phyloP scores from a whole-genome alignment of 2,888 invertebrate genomes.

The Lycaena phlaeas region DNA sequence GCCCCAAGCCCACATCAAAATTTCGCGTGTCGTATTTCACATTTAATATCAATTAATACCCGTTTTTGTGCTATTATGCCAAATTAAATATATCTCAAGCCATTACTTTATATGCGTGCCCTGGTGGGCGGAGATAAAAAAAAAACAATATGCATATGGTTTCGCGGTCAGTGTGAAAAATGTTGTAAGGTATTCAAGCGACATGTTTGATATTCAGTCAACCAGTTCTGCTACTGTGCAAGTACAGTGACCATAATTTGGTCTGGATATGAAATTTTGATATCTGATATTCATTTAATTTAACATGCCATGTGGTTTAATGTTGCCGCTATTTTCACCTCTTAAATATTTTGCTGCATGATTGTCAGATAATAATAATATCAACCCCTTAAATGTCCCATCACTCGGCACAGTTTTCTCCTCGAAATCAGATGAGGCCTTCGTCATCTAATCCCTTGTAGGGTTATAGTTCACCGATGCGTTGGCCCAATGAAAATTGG shows the following conservation, averaged over 20 bases:
- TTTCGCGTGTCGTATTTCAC: neutral
- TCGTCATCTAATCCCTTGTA: no score
- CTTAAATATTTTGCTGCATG: no score
- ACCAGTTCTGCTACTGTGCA: constrained; percentile 3
- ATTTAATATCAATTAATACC: constrained; percentile 3
- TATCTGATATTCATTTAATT: no score
- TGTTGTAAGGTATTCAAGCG: constrained; percentile 1
- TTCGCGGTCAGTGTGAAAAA: constrained; percentile 3
- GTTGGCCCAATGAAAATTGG: no score
- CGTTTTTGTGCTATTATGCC: neutral
- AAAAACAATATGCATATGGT: constrained; percentile 1
- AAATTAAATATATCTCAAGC: neutral
- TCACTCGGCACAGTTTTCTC: no score
- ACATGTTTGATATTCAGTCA: constrained; percentile 5
- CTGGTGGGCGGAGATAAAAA: neutral
- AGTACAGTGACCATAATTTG: neutral
- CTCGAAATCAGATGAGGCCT: no score
- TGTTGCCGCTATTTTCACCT: no score
- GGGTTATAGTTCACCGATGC: no score
- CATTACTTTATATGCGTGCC: neutral
- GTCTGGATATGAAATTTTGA: neutral
- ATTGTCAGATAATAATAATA: no score
- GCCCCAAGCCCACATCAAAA: neutral
- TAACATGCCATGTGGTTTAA: no score
- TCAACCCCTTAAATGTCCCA: no score